These are phyloP conservation scores for Caenorhabditis sp. DNA, from an alignment of 2,888 invertebrate species.

Conservation along the genomic window DNA sequence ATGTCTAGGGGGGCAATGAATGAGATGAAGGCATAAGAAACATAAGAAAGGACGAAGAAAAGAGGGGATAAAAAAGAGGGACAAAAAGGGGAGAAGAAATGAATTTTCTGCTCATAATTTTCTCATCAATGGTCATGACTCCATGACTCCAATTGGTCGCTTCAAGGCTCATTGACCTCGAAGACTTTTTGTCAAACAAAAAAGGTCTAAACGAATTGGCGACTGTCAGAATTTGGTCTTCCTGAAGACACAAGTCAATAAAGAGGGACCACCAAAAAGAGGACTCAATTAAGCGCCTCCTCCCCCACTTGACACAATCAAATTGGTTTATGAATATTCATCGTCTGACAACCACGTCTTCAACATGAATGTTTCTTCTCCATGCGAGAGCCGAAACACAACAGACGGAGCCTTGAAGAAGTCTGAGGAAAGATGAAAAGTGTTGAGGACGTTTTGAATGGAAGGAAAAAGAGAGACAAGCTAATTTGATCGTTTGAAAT, in stretches of 20 bases:
- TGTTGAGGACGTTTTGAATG: slow-evolving; percentile 16
- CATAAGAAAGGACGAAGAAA: slow-evolving; percentile 34
- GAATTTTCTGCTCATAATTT: slow-evolving; percentile 45
- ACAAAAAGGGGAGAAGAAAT: slow-evolving; percentile 12
- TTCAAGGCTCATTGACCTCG: slow-evolving; percentile 38
- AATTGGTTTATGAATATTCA: slow-evolving; percentile 66
- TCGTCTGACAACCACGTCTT: slow-evolving; percentile 43
- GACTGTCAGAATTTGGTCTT: slow-evolving; percentile 4
- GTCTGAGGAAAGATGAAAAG: slow-evolving; percentile 35
- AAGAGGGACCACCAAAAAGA: slow-evolving; percentile 46
- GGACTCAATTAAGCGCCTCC: slow-evolving; percentile 48
- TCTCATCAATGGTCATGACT: slow-evolving; percentile 25
- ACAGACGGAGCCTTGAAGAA: slow-evolving; percentile 14
- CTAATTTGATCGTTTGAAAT: slow-evolving; percentile 56
- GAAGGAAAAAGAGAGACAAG: slow-evolving; percentile 23
- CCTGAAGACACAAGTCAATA: slow-evolving; percentile 24
- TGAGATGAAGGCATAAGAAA: slow-evolving; percentile 24
- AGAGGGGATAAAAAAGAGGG: slow-evolving; percentile 9
- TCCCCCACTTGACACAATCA: slow-evolving; percentile 42
- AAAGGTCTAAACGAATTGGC: not conserved
- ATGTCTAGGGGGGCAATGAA: slow-evolving; percentile 16
- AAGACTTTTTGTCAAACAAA: not conserved
- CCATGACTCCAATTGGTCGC: slow-evolving; percentile 29
- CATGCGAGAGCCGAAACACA: not conserved
- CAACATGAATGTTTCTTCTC: slow-evolving; percentile 40